Evolutionary conservation across 2,888 invertebrate species (phyloP), one percentile per base, ranked within the genome.

Genomic region (Drosophila hamatofila): DNA sequence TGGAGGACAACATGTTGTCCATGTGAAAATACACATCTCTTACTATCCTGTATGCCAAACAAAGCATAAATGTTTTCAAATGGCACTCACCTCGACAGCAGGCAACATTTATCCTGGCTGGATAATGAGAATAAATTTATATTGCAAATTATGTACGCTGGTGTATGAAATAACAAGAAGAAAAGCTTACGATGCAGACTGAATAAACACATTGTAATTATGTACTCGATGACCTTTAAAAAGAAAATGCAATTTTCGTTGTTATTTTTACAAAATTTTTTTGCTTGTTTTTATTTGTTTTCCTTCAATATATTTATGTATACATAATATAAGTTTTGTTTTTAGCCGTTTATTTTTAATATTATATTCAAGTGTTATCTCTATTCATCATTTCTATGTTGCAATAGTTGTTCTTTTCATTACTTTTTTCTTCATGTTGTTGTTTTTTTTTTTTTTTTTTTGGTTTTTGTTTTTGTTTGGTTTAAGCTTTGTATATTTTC

Each of bases 261-360:
- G 54, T 73, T 83, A 87, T 89, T 87, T 87, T 88, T 88, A 88
- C 88, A 88, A 88, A 88, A 89, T 89, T 85, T 80, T 86, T 88
- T 89, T 85, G 75, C 78, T 83, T 80, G 74, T 88, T 87, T 87
- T 81, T 89, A 85, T 85, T 85, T 85, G 88, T 85, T 85, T 85
- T 89, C 83, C 69, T 89, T 89, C 82, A 88, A 88, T 88, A 89
- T 88, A 84, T 89, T 88, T 87, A 89, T 87, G 84, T 89, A 86
- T 89, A 89, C 89, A 82, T 88, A 86, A 89, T 89, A 87, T 85
- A 85, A 85, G 80, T 86, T 81, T 87, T 61, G 60, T 63, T 66
- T 63, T 78, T 78, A 79, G 72, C 49, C 60, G 46, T 77, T 77
- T 73, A 52, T 68, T 78, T 78, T 75, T 63, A 49, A 48, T 70